Evolutionary conservation across 2,797 vertebrate species (phyloP), one percentile per base, ranked within the genome.

Genomic region (Chelon auratus): DNA sequence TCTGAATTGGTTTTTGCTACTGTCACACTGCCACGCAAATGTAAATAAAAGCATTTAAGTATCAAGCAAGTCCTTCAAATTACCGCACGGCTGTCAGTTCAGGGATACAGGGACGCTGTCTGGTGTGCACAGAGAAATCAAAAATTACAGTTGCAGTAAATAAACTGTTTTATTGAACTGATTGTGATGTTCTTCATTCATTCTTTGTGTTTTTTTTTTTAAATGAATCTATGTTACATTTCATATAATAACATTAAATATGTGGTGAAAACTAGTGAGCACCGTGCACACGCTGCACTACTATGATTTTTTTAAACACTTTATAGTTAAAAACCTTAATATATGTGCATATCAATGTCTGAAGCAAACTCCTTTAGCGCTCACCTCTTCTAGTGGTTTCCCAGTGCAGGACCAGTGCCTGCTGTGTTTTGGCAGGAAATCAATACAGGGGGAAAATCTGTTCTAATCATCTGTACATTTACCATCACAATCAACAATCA

Each of bases 401-500:
- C 79, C 91, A 93, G 95, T 95, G 94, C 95, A 94, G 96, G 96
- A 96, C 97, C 95, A 94, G 94, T 94, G 95, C 96, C 96, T 94
- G 97, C 98, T 98, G 97, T 95, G 97, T 96, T 98, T 97, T 99
- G 97, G 97, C 97, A 99, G 97, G 96, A 98, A 99, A 99, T 99
- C 98, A 99, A 99, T 99, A 99, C 58, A 95, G 96, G 94, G 95
- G 96, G 75, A 40, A 95, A 95, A 96, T 97, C 96, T 97, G 97
- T 98, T 97, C 98, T 99, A 98, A 99, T 99, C 98, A 99, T 98
- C 97, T 95, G 97, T 98, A 99, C 97, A 99, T 99, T 99, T 99
- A 97, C 97, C 97, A 98, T 99, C 97, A 99, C 97, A 99, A 99
- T 99, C 97, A 99, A 99, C 97, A 99, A 99, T 99, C 98, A 99